phyloP scores from a whole-genome alignment of 92 coral and sea anemone species.

The Parazoanthus darwini region DNA sequence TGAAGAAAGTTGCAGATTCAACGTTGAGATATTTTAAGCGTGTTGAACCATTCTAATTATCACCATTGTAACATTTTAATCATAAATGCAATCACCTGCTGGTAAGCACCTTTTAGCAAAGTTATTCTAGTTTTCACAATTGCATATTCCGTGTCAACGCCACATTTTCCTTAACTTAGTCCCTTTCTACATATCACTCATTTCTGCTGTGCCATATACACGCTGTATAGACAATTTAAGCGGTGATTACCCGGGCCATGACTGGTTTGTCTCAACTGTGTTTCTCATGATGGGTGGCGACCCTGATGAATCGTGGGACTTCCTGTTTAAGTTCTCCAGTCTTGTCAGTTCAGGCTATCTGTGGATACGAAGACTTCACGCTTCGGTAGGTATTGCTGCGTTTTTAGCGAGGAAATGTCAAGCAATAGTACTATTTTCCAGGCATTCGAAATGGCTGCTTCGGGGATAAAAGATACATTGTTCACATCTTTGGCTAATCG shows the following conservation, averaged over 20 bases:
- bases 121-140: too few relatives aligned
- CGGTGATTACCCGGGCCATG: constrained; percentile 93
- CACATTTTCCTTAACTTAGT: constrained; percentile 10
- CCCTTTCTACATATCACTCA: not conserved
- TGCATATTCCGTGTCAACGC: not conserved
- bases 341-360: constrained; percentile 97
- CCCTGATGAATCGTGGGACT: constrained; percentile 87
- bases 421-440: not conserved
- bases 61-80: too few relatives aligned
- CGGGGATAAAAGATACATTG: not conserved
- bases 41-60: too few relatives aligned
- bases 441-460: not conserved
- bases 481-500: not conserved
- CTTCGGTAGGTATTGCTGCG: constrained; percentile 73
- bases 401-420: not conserved
- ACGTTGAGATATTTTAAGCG: too few relatives aligned
- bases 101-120: too few relatives aligned
- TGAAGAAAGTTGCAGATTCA: too few relatives aligned
- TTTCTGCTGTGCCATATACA: not conserved
- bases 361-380: constrained; percentile 96
- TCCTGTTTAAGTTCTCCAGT: constrained; percentile 91
- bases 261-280: constrained; percentile 98
- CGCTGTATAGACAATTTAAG: constrained; percentile 66
- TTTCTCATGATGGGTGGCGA: constrained; percentile 97
- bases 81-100: too few relatives aligned